These are phyloP conservation scores for Zaprionus vittiger DNA, from an alignment of 1,140 invertebrate species.

Conservation along the genomic window DNA sequence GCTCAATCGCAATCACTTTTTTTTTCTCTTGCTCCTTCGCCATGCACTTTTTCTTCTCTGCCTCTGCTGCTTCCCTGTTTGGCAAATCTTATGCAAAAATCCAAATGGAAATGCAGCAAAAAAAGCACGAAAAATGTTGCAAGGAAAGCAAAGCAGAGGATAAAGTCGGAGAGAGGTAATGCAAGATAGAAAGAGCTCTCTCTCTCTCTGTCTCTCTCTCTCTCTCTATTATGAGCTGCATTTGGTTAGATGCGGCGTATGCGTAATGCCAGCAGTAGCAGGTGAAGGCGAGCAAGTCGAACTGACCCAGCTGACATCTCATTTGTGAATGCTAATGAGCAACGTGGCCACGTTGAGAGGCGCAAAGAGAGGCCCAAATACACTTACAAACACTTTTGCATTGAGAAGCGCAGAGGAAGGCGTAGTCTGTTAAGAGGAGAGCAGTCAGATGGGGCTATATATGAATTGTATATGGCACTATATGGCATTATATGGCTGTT, in stretches of 20 bases:
- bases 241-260: conserved; percentile 36
- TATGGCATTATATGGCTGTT: no score
- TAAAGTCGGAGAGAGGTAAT: background rate
- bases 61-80: conserved; percentile 11
- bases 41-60: conserved; percentile 22
- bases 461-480: no score
- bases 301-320: background rate
- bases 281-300: background rate
- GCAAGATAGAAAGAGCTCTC: conserved; percentile 1
- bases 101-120: conserved; percentile 66
- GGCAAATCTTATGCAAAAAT: conserved; percentile 77
- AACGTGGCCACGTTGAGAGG: background rate
- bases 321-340: conserved; percentile 25
- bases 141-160: conserved; percentile 39
- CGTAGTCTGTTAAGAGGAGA: no score
- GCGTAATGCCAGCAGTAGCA: conserved; percentile 28
- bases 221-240: no score
- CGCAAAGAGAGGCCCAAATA: background rate
- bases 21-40: background rate
- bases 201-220: no score
- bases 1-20: conserved; percentile 69
- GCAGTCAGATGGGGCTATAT: no score
- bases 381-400: no score
- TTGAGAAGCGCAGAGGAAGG: background rate
- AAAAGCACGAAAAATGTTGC: conserved; percentile 7